Evolutionary conservation across 92 coral and sea anemone species (phyloP), one percentile per base, ranked within the genome.

Genomic region (Plumapathes pennacea): DNA sequence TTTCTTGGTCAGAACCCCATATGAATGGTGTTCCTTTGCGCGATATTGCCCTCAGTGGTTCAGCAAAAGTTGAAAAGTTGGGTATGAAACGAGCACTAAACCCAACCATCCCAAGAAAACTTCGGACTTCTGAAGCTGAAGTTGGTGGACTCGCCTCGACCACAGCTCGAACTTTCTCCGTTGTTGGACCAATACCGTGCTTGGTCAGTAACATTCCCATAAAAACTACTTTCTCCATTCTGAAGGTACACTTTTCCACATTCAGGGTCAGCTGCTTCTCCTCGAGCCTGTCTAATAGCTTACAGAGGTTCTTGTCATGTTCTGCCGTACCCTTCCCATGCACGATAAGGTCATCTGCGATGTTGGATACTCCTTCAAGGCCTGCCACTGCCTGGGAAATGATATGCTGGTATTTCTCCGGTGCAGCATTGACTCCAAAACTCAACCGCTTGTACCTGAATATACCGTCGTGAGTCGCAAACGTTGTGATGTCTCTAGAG

Each of bases 11-110:
- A 7, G 6, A 13, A 24, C 23, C 62, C 71, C 78, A 58, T 34
- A 12, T 38, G 39, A 69, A 77, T 8, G 46, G 64, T 25, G 33
- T 31, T 27, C 46, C 57, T 38, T 69, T 61, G 33, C 84, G 46
- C 15, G 68, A 29, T 15, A 75, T 11, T 14, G 30, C 64, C 30
- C 74, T 46, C 30, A 74, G 62, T 15, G 64, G 84, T 58, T 82
- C 83, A 1, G 84, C 80, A 15, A 17, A 52, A 32, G 69, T 81
- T 20, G 73, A 46, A 26, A 74, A 57, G 26, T 79, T 52, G 15
- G 89, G 69, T 40, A 83, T 81, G 33, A 61, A 81, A 32, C 82
- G 50, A 20, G 78, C 46, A 55, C 75, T 64, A 18, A 80, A 71
- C 5, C 48, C 62, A 48, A 63, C 86, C 37, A 72, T 46, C 13